Evolutionary conservation across 2,888 invertebrate species (phyloP).

Genomic region (Drosophila monieri): DNA sequence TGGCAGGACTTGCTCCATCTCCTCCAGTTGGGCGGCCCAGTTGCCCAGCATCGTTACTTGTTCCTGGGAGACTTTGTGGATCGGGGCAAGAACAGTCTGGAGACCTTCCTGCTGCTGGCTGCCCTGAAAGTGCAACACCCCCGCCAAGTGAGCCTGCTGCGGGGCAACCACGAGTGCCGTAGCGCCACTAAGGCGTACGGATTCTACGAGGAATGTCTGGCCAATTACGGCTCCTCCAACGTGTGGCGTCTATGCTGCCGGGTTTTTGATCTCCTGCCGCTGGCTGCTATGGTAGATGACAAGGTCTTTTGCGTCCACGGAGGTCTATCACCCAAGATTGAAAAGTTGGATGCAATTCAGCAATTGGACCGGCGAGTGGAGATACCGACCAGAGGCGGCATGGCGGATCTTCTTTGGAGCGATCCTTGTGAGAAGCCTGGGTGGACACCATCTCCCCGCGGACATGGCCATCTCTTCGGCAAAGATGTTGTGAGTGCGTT

Average conservation of each 20-base stretch:
- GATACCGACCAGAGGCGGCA: slow-evolving; percentile 98
- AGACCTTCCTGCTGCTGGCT: slow-evolving; percentile 97
- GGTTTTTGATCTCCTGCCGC: slow-evolving; percentile 98
- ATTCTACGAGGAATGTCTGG: slow-evolving; percentile 99
- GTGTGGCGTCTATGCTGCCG: slow-evolving; percentile 99
- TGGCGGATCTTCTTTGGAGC: slow-evolving; percentile 99
- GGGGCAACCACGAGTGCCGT: slow-evolving; percentile 99
- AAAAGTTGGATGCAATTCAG: slow-evolving; percentile 97
- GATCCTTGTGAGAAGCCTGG: slow-evolving; percentile 98
- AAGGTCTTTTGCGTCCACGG: slow-evolving; percentile 98
- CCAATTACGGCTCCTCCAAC: slow-evolving; percentile 99
- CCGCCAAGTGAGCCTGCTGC: slow-evolving; percentile 94
- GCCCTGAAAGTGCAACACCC: slow-evolving; percentile 96
- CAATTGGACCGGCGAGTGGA: slow-evolving; percentile 97
- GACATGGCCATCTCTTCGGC: slow-evolving; percentile 99
- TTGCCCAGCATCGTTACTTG: slow-evolving; percentile 98
- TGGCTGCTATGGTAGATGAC: slow-evolving; percentile 99
- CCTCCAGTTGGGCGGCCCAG: slow-evolving; percentile 98
- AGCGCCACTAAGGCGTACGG: slow-evolving; percentile 99
- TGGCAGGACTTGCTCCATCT: slow-evolving; percentile 98
- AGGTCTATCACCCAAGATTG: slow-evolving; percentile 97
- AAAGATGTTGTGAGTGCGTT: slow-evolving; percentile 96
- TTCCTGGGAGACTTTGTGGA: slow-evolving; percentile 99
- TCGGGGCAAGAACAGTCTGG: slow-evolving; percentile 98
- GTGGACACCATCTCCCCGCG: slow-evolving; percentile 96